These are phyloP conservation scores for Rhizoglyphus robini DNA, from an alignment of 1,140 invertebrate species.

Conservation along the genomic window DNA sequence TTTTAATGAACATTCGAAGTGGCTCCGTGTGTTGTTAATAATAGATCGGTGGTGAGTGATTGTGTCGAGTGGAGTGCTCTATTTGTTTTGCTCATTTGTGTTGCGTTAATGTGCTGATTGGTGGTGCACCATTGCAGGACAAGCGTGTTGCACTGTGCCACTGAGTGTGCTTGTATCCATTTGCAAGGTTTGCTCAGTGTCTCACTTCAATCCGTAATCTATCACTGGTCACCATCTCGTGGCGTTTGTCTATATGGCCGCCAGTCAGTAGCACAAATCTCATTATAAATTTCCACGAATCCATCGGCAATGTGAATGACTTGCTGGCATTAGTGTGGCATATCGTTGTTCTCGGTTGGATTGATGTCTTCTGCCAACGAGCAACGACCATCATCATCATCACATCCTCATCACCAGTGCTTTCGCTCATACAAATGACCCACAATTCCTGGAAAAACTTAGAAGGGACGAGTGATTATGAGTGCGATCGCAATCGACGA, in stretches of 20 bases:
- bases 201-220: too few species aligned
- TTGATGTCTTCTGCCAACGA: background rate
- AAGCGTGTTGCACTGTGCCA: too few species aligned
- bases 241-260: too few species aligned
- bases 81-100: too few species aligned
- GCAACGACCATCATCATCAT: background rate
- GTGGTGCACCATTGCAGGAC: too few species aligned
- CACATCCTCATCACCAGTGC: background rate
- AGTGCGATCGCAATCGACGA: background rate
- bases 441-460: conserved; percentile 1
- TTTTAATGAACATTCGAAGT: too few species aligned
- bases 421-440: background rate
- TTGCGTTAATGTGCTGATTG: too few species aligned
- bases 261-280: background rate
- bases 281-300: conserved; percentile 15
- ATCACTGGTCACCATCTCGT: background rate
- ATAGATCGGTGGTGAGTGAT: too few species aligned
- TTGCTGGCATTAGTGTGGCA: background rate
- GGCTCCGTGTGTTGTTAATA: too few species aligned
- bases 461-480: too few species aligned
- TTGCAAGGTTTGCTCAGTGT: too few species aligned
- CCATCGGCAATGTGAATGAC: background rate
- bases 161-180: background rate
- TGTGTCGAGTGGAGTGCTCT: too few species aligned
- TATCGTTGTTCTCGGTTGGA: background rate